Evolutionary conservation across 2,113 vertebrate genomes (phyloP).

Genomic region (Formicarius rufipectus): DNA sequence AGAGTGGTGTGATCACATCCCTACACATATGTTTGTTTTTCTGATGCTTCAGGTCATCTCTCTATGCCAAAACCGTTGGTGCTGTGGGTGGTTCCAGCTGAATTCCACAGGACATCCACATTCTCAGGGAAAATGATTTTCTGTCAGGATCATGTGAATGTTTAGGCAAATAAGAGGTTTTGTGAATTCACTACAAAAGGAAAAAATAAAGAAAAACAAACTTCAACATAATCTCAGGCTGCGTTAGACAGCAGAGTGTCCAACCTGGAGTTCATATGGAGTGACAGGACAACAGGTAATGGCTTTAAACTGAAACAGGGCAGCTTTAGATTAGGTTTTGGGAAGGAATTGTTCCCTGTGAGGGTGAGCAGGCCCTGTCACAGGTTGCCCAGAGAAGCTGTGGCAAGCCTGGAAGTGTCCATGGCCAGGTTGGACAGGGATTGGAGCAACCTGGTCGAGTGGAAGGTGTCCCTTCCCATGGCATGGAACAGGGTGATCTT

Average conservation of each 20-base stretch:
- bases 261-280: background rate
- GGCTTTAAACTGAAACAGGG: background rate
- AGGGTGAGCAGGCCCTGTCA: background rate
- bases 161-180: background rate
- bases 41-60: background rate
- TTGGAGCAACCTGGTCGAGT: background rate
- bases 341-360: background rate
- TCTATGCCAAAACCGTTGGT: background rate
- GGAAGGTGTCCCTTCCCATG: background rate
- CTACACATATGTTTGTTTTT: background rate
- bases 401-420: background rate
- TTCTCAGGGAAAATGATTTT: background rate
- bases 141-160: accelerated
- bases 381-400: background rate
- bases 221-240: background rate
- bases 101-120: background rate
- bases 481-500: background rate
- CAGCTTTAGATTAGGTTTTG: background rate
- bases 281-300: background rate
- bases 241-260: background rate
- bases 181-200: background rate
- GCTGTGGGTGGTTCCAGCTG: background rate
- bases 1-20: background rate
- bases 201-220: background rate
- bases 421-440: background rate